Conservation (phyloP, 2,113 vertebrate species). For the Promerops cafer region DNA sequence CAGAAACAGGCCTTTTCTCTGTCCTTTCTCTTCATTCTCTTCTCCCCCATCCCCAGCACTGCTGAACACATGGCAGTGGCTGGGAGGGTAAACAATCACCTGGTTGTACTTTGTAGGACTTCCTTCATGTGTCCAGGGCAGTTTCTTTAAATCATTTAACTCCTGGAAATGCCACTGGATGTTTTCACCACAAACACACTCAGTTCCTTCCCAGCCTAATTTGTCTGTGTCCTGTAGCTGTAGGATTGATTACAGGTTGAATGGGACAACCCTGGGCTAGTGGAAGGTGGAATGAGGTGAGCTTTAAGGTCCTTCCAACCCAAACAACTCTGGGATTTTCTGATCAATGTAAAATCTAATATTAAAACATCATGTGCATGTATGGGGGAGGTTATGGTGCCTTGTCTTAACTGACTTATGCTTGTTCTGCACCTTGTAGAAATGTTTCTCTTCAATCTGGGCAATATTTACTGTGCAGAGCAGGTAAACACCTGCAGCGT, state of each 20-base stretch:
- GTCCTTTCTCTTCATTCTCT: background rate
- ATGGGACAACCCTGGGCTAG: background rate
- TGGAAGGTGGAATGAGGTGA: background rate
- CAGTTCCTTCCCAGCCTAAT: background rate
- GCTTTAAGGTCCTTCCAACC: background rate
- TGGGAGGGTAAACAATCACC: background rate
- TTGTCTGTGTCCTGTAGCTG: background rate
- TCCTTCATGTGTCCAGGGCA: background rate
- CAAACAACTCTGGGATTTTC: background rate
- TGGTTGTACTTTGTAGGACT: background rate
- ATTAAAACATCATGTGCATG: accelerated
- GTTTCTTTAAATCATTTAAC: background rate
- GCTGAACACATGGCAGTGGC: background rate
- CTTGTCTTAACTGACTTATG: background rate
- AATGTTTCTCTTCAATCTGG: background rate
- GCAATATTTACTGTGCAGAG: background rate
- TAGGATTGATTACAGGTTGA: background rate
- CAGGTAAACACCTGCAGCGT: background rate
- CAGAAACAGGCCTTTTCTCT: background rate
- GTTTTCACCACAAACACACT: background rate
- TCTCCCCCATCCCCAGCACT: background rate
- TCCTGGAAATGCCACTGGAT: background rate
- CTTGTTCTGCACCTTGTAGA: background rate
- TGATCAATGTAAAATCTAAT: background rate
- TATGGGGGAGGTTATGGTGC: background rate